Conservation (phyloP, 2,888 invertebrate genomes). For the Troilus luridus region DNA sequence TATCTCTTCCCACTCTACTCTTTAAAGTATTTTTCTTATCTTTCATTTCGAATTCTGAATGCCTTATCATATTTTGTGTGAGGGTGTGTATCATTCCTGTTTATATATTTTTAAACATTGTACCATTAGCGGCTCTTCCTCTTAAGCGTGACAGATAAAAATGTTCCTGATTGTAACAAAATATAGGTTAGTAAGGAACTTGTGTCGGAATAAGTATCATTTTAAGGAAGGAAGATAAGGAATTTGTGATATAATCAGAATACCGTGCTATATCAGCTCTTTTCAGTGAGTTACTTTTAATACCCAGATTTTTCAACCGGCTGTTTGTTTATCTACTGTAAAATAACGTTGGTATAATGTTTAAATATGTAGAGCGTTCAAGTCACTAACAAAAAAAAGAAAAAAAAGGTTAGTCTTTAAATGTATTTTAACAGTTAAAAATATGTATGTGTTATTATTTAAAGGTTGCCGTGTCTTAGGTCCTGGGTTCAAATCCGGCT, state of each 20-base stretch:
- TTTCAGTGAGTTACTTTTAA: neutral
- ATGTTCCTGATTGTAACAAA: neutral
- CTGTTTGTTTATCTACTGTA: neutral
- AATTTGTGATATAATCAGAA: slow-evolving; percentile 4
- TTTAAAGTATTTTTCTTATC: neutral
- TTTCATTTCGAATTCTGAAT: neutral
- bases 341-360: neutral
- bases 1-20: too few relatives aligned
- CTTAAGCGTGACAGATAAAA: neutral
- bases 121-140: neutral
- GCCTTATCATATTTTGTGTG: neutral
- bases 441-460: too few relatives aligned
- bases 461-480: too few relatives aligned
- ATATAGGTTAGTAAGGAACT: slow-evolving; percentile 15
- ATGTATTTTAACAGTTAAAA: neutral
- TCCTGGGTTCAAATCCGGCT: too few relatives aligned
- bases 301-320: neutral
- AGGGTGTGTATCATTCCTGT: neutral
- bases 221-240: slow-evolving; percentile 10
- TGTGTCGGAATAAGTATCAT: neutral
- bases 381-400: neutral
- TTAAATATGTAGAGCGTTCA: neutral
- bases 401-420: neutral
- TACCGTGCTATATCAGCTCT: slow-evolving; percentile 8
- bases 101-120: neutral